Evolutionary conservation across 2,797 vertebrate species (phyloP), one percentile per base, ranked within the genome.

Genomic region (Mastacembelus armatus): DNA sequence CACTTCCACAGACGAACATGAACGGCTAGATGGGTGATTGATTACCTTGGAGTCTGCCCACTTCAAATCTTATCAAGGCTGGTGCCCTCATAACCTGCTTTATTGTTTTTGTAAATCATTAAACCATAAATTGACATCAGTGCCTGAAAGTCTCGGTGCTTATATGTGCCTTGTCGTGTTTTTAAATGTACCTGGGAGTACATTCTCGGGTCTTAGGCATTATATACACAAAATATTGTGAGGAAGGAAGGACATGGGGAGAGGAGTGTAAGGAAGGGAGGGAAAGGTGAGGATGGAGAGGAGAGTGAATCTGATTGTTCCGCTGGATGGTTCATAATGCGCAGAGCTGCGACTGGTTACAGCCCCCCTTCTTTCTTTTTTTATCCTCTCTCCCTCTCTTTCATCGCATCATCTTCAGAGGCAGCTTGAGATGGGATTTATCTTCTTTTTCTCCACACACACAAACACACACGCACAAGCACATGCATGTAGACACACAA

Each of bases 321-420:
- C 69, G 58, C 85, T 91, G 82, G 79, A 85, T 84, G 83, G 79
- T 81, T 89, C 77, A 82, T 87, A 90, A 87, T 88, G 84, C 63
- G 60, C 68, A 73, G 78, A 88, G 85, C 87, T 85, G 81, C 35
- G 80, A 81, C 83, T 86, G 84, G 83, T 83, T 86, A 59, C 80
- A 81, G 72, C 69, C 66, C 57, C 76, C 74, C 74, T 60, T 62
- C 66, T 74, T 70, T 80, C 87, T 80, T 74, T 89, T 84, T 90
- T 84, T 87, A 84, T 88, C 82, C 73, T 71, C 85, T 81, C 83
- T 85, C 82, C 69, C 80, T 85, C 74, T 78, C 82, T 91, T 87
- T 91, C 85, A 91, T 92, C 89, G 54, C 87, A 87, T 91, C 88
- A 88, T 91, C 87, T 89, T 88, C 84, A 85, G 87, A 90, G 84